Evolutionary conservation across 2,888 invertebrate genomes (phyloP), one percentile per base, ranked within the genome.

Genomic region (Sipunculus nudus): DNA sequence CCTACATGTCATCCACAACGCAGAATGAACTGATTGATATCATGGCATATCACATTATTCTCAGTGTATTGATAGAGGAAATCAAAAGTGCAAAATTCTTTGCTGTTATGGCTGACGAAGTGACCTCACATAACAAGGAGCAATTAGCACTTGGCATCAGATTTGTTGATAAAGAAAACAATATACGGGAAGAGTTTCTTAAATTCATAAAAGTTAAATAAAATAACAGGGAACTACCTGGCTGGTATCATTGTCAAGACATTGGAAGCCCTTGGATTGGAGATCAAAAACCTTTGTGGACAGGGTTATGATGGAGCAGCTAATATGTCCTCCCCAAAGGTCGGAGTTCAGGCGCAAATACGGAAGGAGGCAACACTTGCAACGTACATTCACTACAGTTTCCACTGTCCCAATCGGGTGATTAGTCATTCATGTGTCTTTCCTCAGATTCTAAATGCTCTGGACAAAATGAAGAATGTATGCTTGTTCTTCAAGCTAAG

Each of bases 251-350:
- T 13, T 35, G 35, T 35, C 8, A 8, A 35, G 35, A 13, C 8
- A 8, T 13, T 35, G 35, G 13, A 35, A 35, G 35, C 10, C 35
- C n/a, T n/a, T n/a, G n/a, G n/a, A n/a, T n/a, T n/a, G n/a, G 31
- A 21, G 6, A 23, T 29, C 8, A 28, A 31, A 6, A 31, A 48
- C 10, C 21, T 48, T 10, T 19, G 49, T 26, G 49, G 49, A 6
- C 52, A 52, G 46, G 31, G 52, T 13, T 52, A 52, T 46, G 52
- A 52, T 23, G 52, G 52, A 8, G 52, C 52, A 19, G 45, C 46
- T 10, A 47, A 39, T 21, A 52, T 52, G 52, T 52, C 45, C 5
- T 28, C 28, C 19, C 46, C 41, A 52, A 25, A 31, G 5, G 29
- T 48, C 13, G 52, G 52, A 5, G 41, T 38, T 16, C 43, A 46